Base-by-base conservation (phyloP, 2,797 vertebrate genomes). In the Molothrus ater region DNA sequence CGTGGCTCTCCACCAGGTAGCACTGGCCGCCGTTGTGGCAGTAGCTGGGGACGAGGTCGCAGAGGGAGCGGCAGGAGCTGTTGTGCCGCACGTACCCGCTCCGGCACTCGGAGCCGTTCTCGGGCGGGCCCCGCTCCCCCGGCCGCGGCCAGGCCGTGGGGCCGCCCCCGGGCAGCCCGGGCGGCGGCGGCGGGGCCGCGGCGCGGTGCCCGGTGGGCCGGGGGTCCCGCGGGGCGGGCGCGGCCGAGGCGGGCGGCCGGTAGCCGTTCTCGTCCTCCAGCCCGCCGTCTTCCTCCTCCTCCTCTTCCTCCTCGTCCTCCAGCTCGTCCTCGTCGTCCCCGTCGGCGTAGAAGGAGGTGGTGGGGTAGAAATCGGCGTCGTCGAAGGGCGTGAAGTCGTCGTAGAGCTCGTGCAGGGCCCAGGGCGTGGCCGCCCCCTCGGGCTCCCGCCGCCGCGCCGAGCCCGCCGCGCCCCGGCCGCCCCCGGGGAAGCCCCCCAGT, bases 1-100 rank as follows among this genome's bases (percentile, higher is more conserved):
- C 99, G 56, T 98, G 96, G 76, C 98, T 98, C 95, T 99, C 99
- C 97, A 99, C 98, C 95, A 99, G 97, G 97, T 99, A 99, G 92
- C 99, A 99, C 97, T 99, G 99, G n/a, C 99, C 99, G 9, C 99
- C 99, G 22, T 99, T 99, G 97, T 98, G 98, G 97, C 99, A 99
- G 97, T 99, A 99, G 97, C 98, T 99, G 57, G 99, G 98, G 90
- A 98, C 98, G 76, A 97, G 96, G 94, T 99, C 99, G 12, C 99
- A 99, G 74, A 98, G 96, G 0, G 99, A 99, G 95, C 98, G 98
- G 97, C 99, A 99, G 92, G 98, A 99, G 80, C 98, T 98, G 17
- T 99, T 99, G 87, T 98, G 97, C 78, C 98, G 95, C 94, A 98
- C 97, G 63, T 98, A 99, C 6, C 99, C 99, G 15, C 95, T 97